Evolutionary conservation across 2,113 vertebrate genomes (phyloP).

Genomic region (Plecotus auritus): DNA sequence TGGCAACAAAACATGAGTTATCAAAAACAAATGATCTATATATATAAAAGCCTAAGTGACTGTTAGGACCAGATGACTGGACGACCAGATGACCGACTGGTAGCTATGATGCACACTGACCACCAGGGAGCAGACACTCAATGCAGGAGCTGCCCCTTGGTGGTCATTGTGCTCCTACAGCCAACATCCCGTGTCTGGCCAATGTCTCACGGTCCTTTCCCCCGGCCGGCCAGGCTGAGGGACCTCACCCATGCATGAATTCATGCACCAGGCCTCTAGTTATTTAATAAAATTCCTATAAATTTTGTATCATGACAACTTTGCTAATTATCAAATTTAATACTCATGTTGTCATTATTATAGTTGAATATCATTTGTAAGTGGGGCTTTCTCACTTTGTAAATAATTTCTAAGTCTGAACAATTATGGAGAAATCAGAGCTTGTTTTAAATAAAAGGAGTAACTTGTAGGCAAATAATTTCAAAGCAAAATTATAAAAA

Average conservation of each 20-base stretch:
- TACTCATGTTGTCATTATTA: neutral
- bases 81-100: no score
- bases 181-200: no score
- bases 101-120: no score
- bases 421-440: neutral
- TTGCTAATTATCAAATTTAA: neutral
- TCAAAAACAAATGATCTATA: neutral
- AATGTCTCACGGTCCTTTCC: no score
- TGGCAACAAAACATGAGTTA: neutral
- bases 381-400: neutral
- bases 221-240: no score
- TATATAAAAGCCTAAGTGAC: no score
- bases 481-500: neutral
- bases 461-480: neutral
- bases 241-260: no score
- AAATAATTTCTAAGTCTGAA: neutral
- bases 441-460: neutral
- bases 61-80: no score
- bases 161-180: no score
- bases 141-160: no score
- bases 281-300: neutral
- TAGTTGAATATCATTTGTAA: neutral
- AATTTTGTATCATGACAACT: neutral
- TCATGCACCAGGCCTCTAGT: neutral
- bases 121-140: no score